Conservation (phyloP, 2,888 invertebrate genomes). For the Conchocele bisecta region DNA sequence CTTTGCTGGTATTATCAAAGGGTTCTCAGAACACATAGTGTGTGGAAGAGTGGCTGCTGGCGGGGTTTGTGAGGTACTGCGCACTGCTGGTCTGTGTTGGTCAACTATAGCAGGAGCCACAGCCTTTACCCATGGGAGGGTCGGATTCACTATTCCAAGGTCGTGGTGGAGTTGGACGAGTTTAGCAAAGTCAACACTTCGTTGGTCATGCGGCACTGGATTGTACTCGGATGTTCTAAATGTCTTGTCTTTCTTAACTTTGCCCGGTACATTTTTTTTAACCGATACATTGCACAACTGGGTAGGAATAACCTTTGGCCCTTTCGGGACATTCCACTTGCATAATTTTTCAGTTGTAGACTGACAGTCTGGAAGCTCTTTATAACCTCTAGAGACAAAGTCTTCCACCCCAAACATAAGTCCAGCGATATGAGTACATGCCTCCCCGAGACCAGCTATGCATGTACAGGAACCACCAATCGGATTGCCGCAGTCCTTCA, state of each 20-base stretch:
- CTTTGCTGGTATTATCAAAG: neutral
- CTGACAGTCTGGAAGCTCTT: constrained; percentile 1
- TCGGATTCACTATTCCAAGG: constrained; percentile 5
- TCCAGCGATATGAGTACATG: constrained; percentile 22
- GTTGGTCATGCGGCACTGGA: constrained; percentile 13
- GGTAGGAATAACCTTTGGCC: neutral
- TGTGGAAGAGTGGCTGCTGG: neutral
- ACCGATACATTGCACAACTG: neutral
- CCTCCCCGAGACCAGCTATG: constrained; percentile 22
- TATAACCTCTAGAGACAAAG: constrained; percentile 12
- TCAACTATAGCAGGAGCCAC: constrained; percentile 18
- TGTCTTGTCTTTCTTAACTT: neutral
- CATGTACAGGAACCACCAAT: constrained; percentile 16
- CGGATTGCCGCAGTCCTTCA: neutral
- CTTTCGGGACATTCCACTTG: constrained; percentile 17
- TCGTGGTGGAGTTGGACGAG: neutral
- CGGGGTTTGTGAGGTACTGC: neutral
- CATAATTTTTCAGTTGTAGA: constrained; percentile 13
- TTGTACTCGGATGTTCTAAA: constrained; percentile 16
- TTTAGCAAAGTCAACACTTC: neutral
- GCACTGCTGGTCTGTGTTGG: neutral
- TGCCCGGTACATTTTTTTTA: neutral
- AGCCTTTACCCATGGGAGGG: constrained; percentile 22
- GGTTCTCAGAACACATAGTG: neutral
- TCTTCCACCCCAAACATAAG: constrained; percentile 19